phyloP scores from a whole-genome alignment of 2,113 vertebrate species.

The Pelobates fuscus region DNA sequence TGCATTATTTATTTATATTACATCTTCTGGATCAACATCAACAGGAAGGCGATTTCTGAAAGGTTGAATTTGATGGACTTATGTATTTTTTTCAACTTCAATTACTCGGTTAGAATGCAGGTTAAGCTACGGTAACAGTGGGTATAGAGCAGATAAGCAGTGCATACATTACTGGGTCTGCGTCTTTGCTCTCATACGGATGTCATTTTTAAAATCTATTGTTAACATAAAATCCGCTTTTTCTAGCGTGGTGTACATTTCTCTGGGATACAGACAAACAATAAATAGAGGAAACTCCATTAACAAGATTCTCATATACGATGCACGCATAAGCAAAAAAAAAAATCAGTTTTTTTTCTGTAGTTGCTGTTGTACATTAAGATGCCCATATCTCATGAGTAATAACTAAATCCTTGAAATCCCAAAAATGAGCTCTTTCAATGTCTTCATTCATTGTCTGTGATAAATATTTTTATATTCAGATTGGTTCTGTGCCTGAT shows the following conservation, averaged over 20 bases:
- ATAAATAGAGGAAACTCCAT: conserved; percentile 40
- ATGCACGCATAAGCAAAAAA: conserved; percentile 39
- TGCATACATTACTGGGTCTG: conserved; percentile 19
- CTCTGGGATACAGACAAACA: conserved; percentile 29
- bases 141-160: conserved; percentile 15
- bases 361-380: conserved; percentile 19
- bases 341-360: conserved; percentile 6
- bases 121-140: conserved; percentile 7
- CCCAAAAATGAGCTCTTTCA: conserved; percentile 4
- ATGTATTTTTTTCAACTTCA: not conserved
- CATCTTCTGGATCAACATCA: not conserved
- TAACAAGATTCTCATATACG: conserved; percentile 19
- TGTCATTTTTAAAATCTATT: conserved; percentile 38
- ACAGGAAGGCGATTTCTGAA: no score
- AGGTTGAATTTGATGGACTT: no score
- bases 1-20: not conserved
- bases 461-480: conserved; percentile 30
- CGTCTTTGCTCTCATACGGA: not conserved
- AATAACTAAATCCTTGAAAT: conserved; percentile 31
- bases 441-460: not conserved
- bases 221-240: conserved; percentile 45
- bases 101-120: conserved; percentile 5
- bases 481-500: conserved; percentile 11
- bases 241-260: conserved; percentile 31
- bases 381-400: not conserved